phyloP scores from a whole-genome alignment of 2,888 invertebrate genomes.

The Apeira syringaria region DNA sequence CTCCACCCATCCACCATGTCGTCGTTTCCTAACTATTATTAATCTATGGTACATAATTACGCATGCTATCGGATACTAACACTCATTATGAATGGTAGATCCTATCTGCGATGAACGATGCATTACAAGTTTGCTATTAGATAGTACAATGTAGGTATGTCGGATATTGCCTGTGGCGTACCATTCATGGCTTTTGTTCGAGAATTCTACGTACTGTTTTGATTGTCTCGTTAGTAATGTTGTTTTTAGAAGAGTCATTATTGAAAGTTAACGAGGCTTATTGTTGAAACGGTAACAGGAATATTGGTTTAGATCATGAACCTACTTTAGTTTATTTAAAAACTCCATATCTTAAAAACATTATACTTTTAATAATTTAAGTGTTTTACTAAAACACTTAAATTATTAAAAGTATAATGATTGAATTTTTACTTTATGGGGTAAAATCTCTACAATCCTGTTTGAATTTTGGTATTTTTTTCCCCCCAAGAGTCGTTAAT shows the following conservation, averaged over 20 bases:
- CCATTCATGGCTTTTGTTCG: conserved; percentile 1
- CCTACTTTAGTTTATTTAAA: too few relatives aligned
- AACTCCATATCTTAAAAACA: too few relatives aligned
- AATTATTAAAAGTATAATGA: too few relatives aligned
- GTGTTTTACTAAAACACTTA: too few relatives aligned
- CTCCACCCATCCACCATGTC: neutral
- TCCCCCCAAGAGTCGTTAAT: too few relatives aligned
- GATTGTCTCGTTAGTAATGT: neutral
- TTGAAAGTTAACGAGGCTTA: neutral
- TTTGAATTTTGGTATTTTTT: too few relatives aligned
- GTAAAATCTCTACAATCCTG: too few relatives aligned
- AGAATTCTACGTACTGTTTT: neutral
- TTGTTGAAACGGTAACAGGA: neutral
- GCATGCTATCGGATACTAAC: conserved; percentile 27
- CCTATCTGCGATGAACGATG: conserved; percentile 42
- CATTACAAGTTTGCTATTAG: conserved; percentile 23
- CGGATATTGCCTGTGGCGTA: conserved; percentile 15
- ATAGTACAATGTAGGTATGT: conserved; percentile 12
- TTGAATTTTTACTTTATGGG: too few relatives aligned
- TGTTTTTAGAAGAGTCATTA: neutral
- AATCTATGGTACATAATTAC: conserved; percentile 21
- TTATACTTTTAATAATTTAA: too few relatives aligned
- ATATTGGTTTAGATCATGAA: too few relatives aligned
- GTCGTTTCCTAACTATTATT: neutral
- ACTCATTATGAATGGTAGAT: conserved; percentile 51